Percentiles rank a stretch among this genome's conserved stretches.
Evolutionary conservation across 1,140 invertebrate species (phyloP).

Genomic region (Phortica variegata): DNA sequence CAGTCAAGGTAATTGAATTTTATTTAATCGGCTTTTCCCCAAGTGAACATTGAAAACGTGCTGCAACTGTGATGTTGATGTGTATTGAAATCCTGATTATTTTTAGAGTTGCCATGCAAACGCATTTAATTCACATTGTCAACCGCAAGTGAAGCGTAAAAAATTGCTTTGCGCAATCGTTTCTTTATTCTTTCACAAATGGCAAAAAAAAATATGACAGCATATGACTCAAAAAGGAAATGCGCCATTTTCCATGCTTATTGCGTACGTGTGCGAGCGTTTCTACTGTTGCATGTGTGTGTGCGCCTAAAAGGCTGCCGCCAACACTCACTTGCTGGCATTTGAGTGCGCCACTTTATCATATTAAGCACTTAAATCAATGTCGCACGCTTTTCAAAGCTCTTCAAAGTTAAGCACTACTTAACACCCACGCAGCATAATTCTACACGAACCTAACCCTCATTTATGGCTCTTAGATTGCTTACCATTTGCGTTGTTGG

Average conservation of each 20-base stretch:
- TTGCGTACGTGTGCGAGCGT: constrained; percentile 13
- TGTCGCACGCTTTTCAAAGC: constrained; percentile 34
- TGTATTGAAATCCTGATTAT: neutral
- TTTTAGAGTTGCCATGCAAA: constrained; percentile 32
- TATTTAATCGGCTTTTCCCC: constrained; percentile 36
- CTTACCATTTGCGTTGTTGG: constrained; percentile 55
- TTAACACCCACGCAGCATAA: neutral
- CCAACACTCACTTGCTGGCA: constrained; percentile 3
- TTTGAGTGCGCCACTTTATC: constrained; percentile 49
- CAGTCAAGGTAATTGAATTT: too few relatives aligned
- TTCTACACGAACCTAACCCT: neutral
- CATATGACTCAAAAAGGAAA: constrained; percentile 32
- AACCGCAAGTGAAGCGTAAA: constrained; percentile 44
- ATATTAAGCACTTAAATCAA: constrained; percentile 53
- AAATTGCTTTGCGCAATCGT: constrained; percentile 15
- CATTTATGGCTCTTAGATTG: constrained; percentile 6
- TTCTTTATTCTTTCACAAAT: too few relatives aligned
- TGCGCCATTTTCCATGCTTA: constrained; percentile 39
- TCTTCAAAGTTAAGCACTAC: constrained; percentile 28
- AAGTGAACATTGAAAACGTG: constrained; percentile 44
- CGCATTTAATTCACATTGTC: constrained; percentile 22
- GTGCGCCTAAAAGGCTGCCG: constrained; percentile 7
- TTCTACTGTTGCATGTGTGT: constrained; percentile 8
- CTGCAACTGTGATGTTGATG: constrained; percentile 22
- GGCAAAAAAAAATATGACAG: constrained; percentile 21